Percentiles rank a stretch among this genome's conserved stretches.
phyloP scores from a whole-genome alignment of 2,888 invertebrate genomes.

The Eurytoma adleriae region DNA sequence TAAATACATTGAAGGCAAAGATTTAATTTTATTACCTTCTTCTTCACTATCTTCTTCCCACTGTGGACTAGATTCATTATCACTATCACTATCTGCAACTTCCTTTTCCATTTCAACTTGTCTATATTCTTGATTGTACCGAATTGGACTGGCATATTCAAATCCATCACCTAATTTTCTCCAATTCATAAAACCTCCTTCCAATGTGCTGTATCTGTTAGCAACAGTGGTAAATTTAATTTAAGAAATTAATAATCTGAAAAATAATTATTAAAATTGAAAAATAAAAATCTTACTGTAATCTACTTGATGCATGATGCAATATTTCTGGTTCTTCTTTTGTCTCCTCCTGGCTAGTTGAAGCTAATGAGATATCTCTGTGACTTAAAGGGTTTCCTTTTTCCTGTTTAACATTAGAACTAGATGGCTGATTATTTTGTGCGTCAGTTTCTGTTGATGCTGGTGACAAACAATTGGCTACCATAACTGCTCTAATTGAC shows the following conservation, averaged over 20 bases:
- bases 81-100: slow-evolving; percentile 66
- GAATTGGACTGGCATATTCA: slow-evolving; percentile 79
- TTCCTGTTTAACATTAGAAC: slow-evolving; percentile 66
- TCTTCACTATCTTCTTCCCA: slow-evolving; percentile 71
- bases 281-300: slow-evolving; percentile 66
- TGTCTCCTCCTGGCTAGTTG: slow-evolving; percentile 52
- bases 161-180: slow-evolving; percentile 74
- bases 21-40: slow-evolving; percentile 63
- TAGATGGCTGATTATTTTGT: slow-evolving; percentile 67
- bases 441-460: slow-evolving; percentile 68
- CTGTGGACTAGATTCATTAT: slow-evolving; percentile 66
- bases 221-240: slow-evolving; percentile 25
- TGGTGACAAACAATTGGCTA: slow-evolving; percentile 83
- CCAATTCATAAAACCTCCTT: slow-evolving; percentile 75
- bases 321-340: slow-evolving; percentile 69
- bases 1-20: not conserved
- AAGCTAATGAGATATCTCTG: slow-evolving; percentile 73
- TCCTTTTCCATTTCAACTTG: slow-evolving; percentile 77
- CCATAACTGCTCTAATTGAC: slow-evolving; percentile 86
- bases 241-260: slow-evolving; percentile 9
- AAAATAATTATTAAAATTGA: slow-evolving; percentile 31
- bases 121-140: slow-evolving; percentile 81
- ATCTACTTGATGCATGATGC: slow-evolving; percentile 72
- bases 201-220: slow-evolving; percentile 69
- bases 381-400: slow-evolving; percentile 79